Conservation (phyloP, 2,888 invertebrate genomes). For the Cotesia congregata region DNA sequence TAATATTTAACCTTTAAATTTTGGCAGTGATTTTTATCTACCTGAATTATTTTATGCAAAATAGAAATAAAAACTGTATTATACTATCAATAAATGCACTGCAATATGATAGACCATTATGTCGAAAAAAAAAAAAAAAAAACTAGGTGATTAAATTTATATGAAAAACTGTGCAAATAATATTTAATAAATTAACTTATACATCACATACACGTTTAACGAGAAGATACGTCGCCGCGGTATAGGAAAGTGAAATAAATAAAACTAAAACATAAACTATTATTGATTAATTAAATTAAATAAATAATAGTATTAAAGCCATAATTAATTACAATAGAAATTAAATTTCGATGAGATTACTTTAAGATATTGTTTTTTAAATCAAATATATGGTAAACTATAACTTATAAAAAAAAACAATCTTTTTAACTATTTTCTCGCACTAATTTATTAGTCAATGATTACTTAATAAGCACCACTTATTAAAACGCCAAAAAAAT, state of each 20-base stretch:
- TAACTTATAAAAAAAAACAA: not conserved
- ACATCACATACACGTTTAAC: not conserved
- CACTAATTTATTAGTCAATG: constrained; percentile 26
- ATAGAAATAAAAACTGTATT: constrained; percentile 2
- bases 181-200: not conserved
- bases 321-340: not conserved
- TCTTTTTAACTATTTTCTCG: not conserved
- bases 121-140: not conserved
- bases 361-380: not conserved
- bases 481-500: constrained; percentile 31
- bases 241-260: not conserved
- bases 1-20: not conserved
- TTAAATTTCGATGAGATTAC: not conserved
- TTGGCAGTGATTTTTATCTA: not conserved
- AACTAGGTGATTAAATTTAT: not conserved
- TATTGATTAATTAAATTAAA: not conserved
- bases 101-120: not conserved
- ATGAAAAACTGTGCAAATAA: not conserved
- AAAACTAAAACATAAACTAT: not conserved
- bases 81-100: not conserved
- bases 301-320: not conserved
- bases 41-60: not conserved
- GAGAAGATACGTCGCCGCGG: not conserved
- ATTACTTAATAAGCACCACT: constrained; percentile 30
- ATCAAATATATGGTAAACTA: constrained; percentile 45